Evolutionary conservation across 2,113 vertebrate species (phyloP).

Genomic region (Oryzias woworae): DNA sequence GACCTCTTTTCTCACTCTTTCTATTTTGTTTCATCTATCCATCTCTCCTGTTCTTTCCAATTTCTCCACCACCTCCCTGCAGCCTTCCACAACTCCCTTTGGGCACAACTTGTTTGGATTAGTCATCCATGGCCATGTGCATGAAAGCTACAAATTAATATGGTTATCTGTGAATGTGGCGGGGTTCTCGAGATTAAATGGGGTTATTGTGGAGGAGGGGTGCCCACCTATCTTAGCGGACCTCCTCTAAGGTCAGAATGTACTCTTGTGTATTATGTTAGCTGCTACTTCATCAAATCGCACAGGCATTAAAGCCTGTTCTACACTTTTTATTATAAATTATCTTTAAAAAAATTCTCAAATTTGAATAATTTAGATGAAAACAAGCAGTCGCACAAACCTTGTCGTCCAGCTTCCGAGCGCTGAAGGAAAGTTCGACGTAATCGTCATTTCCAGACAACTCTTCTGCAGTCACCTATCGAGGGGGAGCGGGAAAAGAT

Average conservation of each 20-base stretch:
- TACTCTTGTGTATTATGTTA: constrained; percentile 37
- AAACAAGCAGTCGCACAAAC: constrained; percentile 61
- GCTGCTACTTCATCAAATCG: constrained; percentile 33
- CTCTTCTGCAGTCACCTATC: constrained; percentile 95
- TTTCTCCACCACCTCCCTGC: constrained; percentile 34
- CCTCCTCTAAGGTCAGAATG: constrained; percentile 43
- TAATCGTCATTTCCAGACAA: constrained; percentile 97
- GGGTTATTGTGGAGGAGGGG: constrained; percentile 21
- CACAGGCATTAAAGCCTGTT: neutral
- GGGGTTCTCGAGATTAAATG: constrained; percentile 38
- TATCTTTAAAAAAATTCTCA: no score
- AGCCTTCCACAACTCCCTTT: constrained; percentile 43
- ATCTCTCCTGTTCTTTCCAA: constrained; percentile 38
- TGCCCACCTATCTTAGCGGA: constrained; percentile 42
- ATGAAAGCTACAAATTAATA: constrained; percentile 63
- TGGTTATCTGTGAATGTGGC: constrained; percentile 58
- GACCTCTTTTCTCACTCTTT: constrained; percentile 19
- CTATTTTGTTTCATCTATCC: constrained; percentile 24
- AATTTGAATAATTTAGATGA: no score
- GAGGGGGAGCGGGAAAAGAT: neutral
- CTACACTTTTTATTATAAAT: no score
- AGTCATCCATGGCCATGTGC: constrained; percentile 57
- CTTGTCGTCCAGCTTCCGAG: constrained; percentile 98
- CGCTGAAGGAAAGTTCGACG: constrained; percentile 95
- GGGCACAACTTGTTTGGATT: constrained; percentile 66